Base-by-base conservation (phyloP, 2,888 invertebrate genomes). In the Plusia festucae region DNA sequence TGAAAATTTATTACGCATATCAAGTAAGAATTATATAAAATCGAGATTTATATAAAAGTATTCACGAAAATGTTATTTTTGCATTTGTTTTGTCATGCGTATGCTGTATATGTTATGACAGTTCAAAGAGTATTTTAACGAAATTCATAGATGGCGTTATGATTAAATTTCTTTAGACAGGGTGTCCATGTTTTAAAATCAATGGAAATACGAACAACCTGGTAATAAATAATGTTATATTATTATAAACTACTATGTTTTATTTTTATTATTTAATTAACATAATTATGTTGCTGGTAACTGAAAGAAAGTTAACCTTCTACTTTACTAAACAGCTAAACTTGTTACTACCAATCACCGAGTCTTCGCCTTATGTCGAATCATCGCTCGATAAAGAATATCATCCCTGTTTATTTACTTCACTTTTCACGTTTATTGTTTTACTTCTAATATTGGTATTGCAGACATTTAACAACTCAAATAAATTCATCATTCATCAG, bases 141-240 rank as follows among this genome's bases (percentile, higher is more conserved):
- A 11, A 22, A 40, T 1, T 49, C 44, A 53, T 32, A 65, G 56
- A 60, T 65, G 65, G 56, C 65, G 60, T 46, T 53, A 11, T 46
- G 34, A 18, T 30, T 44, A 57, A 44, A 24, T 51, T 55, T 59
- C 9, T 54, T 5, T 49, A 13, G 54, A 55, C 44, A 52, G 18
- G 59, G 40, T 65, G 53, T 49, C 54, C 46, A 34, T 53, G 27
- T 24, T 16, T 16, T 30, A 54, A 24, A 24, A 11, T n/a, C 30
- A 78, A 70, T 75, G 67, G 9, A 60, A 51, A 54, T 22, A 55
- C 58, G 18, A 55, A 46, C 34, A 13, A 32, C 24, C 44, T 56
- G 63, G 24, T 62, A 79, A 66, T 79, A 76, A 65, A 75, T 56
- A 40, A 66, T 70, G 63, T 70, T 79, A 65, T 63, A 55, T 40